These are phyloP conservation scores for Coenonympha arcania DNA, from an alignment of 2,888 invertebrate species.

Conservation along the genomic window DNA sequence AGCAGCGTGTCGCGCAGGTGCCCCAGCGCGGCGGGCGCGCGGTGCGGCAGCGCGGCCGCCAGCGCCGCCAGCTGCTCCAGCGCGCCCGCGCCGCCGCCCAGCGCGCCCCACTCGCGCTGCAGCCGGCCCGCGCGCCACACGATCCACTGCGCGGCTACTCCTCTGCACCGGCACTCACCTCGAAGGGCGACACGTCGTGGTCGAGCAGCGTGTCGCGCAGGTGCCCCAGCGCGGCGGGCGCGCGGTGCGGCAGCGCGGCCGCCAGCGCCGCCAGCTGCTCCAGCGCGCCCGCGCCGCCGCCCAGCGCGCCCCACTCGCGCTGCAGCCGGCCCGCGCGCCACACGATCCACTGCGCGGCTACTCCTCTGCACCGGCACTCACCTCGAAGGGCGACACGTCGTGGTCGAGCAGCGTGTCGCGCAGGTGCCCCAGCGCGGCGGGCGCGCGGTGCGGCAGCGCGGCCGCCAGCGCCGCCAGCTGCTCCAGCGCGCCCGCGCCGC, in stretches of 20 bases:
- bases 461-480: constrained; percentile 86
- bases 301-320: constrained; percentile 79
- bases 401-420: constrained; percentile 91
- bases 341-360: no score
- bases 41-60: constrained; percentile 80
- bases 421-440: constrained; percentile 83
- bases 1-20: constrained; percentile 89
- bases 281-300: constrained; percentile 77
- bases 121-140: constrained; percentile 85
- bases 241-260: constrained; percentile 76
- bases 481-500: constrained; percentile 79
- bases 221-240: constrained; percentile 81
- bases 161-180: constrained; percentile 67
- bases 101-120: constrained; percentile 78
- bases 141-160: no score
- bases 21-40: constrained; percentile 78
- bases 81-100: constrained; percentile 77
- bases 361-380: constrained; percentile 26
- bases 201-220: constrained; percentile 89
- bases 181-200: constrained; percentile 98
- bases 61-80: constrained; percentile 87
- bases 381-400: constrained; percentile 98
- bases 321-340: constrained; percentile 84
- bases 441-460: constrained; percentile 76
- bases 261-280: constrained; percentile 88